These are phyloP conservation scores for Xiphophorus birchmanni DNA, from an alignment of 2,797 vertebrate genomes.

Conservation along the genomic window DNA sequence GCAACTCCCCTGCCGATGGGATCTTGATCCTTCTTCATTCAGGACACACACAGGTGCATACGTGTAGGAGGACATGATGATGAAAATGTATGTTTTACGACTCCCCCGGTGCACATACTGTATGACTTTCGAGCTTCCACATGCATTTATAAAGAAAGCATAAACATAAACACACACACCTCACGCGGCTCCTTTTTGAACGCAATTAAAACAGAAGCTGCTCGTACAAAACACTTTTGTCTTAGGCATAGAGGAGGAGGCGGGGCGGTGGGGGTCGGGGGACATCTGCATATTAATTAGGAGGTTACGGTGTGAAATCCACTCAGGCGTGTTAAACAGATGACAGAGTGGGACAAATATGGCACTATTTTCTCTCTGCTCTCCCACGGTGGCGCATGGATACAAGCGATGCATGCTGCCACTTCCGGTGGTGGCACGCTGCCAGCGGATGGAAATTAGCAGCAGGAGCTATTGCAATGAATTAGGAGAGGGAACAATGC, in stretches of 20 bases:
- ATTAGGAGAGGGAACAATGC: slow-evolving; percentile 69
- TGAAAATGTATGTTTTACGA: slow-evolving; percentile 62
- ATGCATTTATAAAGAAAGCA: slow-evolving; percentile 39
- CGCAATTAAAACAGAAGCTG: slow-evolving; percentile 84
- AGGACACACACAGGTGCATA: slow-evolving; percentile 36
- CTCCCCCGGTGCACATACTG: slow-evolving; percentile 53
- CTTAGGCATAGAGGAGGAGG: slow-evolving; percentile 74
- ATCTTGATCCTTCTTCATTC: slow-evolving; percentile 61
- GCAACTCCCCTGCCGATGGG: slow-evolving; percentile 63
- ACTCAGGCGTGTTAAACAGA: slow-evolving; percentile 79
- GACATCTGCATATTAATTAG: slow-evolving; percentile 83
- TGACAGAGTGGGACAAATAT: slow-evolving; percentile 76
- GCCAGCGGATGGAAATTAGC: slow-evolving; percentile 75
- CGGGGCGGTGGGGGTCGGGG: slow-evolving; percentile 50
- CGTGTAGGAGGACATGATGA: slow-evolving; percentile 54
- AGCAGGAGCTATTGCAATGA: slow-evolving; percentile 70
- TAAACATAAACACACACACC: slow-evolving; percentile 46
- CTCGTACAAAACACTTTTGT: slow-evolving; percentile 83
- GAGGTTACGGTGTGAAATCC: slow-evolving; percentile 74
- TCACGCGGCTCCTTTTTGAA: slow-evolving; percentile 71
- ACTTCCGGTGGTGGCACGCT: slow-evolving; percentile 67
- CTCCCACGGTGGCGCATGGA: slow-evolving; percentile 79
- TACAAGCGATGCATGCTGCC: slow-evolving; percentile 53
- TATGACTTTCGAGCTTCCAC: slow-evolving; percentile 36
- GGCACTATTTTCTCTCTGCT: slow-evolving; percentile 77